Evolutionary conservation across 1,140 invertebrate species (phyloP).

Genomic region (Maconellicoccus hirsutus): DNA sequence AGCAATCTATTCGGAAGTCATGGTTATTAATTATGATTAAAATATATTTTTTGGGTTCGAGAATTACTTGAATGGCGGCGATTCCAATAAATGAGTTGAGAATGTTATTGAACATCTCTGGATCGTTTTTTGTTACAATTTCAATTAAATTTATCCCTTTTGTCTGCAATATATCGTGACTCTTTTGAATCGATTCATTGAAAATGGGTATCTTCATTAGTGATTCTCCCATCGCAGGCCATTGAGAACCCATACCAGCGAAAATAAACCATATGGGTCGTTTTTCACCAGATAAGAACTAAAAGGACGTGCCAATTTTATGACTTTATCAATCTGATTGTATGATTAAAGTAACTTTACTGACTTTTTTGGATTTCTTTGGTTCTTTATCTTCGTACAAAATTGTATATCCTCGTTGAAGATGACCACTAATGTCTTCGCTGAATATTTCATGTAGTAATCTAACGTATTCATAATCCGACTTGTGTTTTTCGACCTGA

Average conservation of each 20-base stretch:
- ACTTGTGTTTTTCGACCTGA: not conserved
- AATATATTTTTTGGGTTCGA: slow-evolving; percentile 6
- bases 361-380: not conserved
- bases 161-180: slow-evolving; percentile 42
- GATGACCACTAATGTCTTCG: slow-evolving; percentile 34
- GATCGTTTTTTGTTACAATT: slow-evolving; percentile 46
- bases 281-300: slow-evolving; percentile 15
- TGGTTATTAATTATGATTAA: not conserved
- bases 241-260: slow-evolving; percentile 56
- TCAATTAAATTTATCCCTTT: slow-evolving; percentile 48
- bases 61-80: slow-evolving; percentile 67
- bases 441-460: slow-evolving; percentile 34
- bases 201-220: slow-evolving; percentile 54
- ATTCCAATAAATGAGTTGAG: slow-evolving; percentile 58
- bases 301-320: too few species aligned
- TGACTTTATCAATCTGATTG: too few species aligned
- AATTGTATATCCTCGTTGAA: slow-evolving; percentile 47
- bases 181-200: slow-evolving; percentile 46
- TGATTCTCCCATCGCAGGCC: slow-evolving; percentile 48
- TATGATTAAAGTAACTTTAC: too few species aligned
- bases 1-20: slow-evolving; percentile 53
- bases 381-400: slow-evolving; percentile 37
- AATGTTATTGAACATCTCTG: slow-evolving; percentile 46
- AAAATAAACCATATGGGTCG: slow-evolving; percentile 39
- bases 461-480: not conserved